Evolutionary conservation across 2,113 vertebrate species (phyloP).

Genomic region (Plectropomus leopardus): DNA sequence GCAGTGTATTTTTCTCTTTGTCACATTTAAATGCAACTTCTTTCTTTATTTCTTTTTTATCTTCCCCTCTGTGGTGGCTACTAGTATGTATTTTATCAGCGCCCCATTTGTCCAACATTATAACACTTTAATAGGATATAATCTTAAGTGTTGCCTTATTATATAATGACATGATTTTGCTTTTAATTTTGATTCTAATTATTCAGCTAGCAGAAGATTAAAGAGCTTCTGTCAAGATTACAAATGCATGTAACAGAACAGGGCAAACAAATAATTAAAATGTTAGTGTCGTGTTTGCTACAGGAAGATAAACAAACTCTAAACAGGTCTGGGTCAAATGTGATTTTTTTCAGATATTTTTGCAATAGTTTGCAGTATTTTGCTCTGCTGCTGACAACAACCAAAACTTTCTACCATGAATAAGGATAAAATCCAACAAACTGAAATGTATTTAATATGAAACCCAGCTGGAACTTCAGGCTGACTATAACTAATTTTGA

Average conservation of each 20-base stretch:
- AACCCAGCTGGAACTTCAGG: constrained; percentile 2
- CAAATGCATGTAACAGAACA: not conserved
- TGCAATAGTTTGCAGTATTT: not conserved
- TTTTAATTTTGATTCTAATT: not conserved
- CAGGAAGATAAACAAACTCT: not conserved
- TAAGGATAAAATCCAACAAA: too few species aligned
- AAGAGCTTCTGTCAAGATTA: not conserved
- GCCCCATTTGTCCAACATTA: not conserved
- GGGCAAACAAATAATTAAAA: not conserved
- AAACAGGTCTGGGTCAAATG: not conserved
- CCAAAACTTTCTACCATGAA: not conserved
- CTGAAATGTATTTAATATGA: not conserved
- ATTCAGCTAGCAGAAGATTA: constrained; percentile 16
- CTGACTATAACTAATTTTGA: not conserved
- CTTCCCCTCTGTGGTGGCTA: too few species aligned
- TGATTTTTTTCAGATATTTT: not conserved
- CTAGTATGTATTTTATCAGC: not conserved
- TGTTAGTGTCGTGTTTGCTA: not conserved
- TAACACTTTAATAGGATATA: not conserved
- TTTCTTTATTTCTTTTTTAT: too few species aligned
- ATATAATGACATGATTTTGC: not conserved
- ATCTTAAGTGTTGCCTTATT: not conserved
- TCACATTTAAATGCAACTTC: not conserved
- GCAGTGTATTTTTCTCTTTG: not conserved
- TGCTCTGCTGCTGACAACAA: constrained; percentile 2